Evolutionary conservation across 2,888 invertebrate species (phyloP).

Genomic region (Parnassius glacialis): DNA sequence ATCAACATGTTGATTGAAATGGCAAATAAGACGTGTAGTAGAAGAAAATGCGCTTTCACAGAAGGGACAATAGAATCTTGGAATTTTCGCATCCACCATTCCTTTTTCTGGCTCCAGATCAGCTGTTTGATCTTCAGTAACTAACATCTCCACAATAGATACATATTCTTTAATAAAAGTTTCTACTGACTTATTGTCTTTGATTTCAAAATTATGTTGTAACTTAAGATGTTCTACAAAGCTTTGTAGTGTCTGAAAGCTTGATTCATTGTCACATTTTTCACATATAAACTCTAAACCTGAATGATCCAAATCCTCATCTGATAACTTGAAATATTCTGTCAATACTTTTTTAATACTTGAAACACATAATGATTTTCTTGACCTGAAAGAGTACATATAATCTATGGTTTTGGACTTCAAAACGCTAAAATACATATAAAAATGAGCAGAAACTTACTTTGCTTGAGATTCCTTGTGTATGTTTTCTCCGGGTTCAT

Average conservation of each 20-base stretch:
- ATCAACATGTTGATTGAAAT: conserved; percentile 54
- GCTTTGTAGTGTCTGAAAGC: conserved; percentile 33
- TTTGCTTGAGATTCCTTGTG: conserved; percentile 27
- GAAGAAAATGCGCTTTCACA: conserved; percentile 57
- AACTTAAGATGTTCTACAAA: conserved; percentile 47
- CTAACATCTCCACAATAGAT: conserved; percentile 54
- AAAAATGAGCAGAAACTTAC: conserved; percentile 33
- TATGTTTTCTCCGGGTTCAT: conserved; percentile 19
- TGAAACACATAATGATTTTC: conserved; percentile 29
- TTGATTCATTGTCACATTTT: conserved; percentile 43
- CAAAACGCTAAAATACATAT: too few species aligned
- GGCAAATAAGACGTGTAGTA: conserved; percentile 49
- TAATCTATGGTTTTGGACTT: conserved; percentile 23
- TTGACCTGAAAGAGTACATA: conserved; percentile 53
- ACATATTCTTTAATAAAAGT: conserved; percentile 53
- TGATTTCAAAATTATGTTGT: conserved; percentile 37
- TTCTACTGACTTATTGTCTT: conserved; percentile 32
- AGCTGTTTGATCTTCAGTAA: conserved; percentile 40
- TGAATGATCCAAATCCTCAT: conserved; percentile 39
- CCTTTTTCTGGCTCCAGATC: conserved; percentile 31
- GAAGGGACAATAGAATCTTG: conserved; percentile 50
- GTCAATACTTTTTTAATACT: conserved; percentile 43
- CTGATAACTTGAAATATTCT: conserved; percentile 44
- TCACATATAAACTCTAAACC: conserved; percentile 57
- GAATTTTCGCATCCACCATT: conserved; percentile 27